A percentile compares a stretch with the other conserved stretches of the same genome.
Conservation (phyloP, 2,888 invertebrate genomes). For the Reticulitermes lucifugus region DNA sequence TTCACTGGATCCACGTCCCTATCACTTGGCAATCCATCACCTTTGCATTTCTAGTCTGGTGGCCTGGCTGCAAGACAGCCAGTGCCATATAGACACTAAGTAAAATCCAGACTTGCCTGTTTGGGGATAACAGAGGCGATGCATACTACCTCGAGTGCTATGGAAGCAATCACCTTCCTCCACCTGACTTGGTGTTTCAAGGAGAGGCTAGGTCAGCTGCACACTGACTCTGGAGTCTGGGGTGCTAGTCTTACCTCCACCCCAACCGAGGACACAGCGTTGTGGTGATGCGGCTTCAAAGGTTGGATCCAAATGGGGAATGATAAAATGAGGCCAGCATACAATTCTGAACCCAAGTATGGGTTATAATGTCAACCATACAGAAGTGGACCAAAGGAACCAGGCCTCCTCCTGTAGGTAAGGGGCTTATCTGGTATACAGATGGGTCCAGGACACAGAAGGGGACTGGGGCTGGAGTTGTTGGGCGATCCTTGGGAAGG, state of each 20-base stretch:
- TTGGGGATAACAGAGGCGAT: not conserved
- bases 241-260: not conserved
- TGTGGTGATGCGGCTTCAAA: not conserved
- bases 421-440: not conserved
- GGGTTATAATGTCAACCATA: not conserved
- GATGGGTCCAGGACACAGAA: too few relatives aligned
- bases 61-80: not conserved
- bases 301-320: not conserved
- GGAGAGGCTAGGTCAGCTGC: not conserved
- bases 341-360: not conserved
- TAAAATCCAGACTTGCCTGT: not conserved
- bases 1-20: not conserved
- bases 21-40: not conserved
- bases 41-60: not conserved
- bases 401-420: not conserved
- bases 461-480: too few relatives aligned
- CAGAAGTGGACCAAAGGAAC: not conserved
- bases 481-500: too few relatives aligned
- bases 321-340: not conserved
- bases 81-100: not conserved
- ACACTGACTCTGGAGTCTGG: not conserved
- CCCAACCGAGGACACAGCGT: not conserved
- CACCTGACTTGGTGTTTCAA: not conserved
- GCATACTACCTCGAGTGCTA: not conserved
- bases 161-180: not conserved